Conservation (phyloP, 2,113 vertebrate genomes). For the Myiozetetes cayanensis region DNA sequence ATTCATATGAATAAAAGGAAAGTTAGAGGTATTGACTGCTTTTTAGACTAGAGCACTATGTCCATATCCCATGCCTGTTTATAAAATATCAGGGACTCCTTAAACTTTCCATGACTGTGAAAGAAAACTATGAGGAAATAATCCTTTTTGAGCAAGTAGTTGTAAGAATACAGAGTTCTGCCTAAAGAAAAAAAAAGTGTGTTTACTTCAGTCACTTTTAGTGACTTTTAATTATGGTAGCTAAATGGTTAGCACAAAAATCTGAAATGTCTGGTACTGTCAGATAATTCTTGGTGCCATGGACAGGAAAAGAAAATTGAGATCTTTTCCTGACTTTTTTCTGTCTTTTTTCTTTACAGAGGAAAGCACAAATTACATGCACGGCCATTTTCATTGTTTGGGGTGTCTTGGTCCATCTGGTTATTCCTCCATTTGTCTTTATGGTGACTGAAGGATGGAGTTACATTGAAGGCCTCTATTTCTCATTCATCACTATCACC, state of each 20-base stretch:
- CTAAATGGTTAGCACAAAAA: neutral
- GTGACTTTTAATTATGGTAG: neutral
- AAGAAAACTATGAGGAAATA: neutral
- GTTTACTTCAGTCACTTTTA: neutral
- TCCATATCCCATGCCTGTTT: neutral
- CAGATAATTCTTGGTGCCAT: neutral
- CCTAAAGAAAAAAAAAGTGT: neutral
- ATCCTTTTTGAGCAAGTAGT: neutral
- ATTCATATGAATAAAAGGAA: neutral
- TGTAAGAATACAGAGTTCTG: neutral
- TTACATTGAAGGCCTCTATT: constrained; percentile 95
- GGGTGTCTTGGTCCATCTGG: constrained; percentile 91
- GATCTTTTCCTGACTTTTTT: neutral
- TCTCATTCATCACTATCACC: constrained; percentile 95
- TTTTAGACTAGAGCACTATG: neutral
- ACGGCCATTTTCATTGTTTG: constrained; percentile 94
- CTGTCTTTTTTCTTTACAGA: constrained; percentile 67
- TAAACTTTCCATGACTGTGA: neutral
- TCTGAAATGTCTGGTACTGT: neutral
- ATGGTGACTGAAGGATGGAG: constrained; percentile 95
- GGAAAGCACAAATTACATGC: constrained; percentile 95
- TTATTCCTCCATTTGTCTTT: constrained; percentile 94
- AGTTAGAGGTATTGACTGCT: neutral
- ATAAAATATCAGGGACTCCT: neutral
- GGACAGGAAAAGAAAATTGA: neutral